Conservation (phyloP, 2,113 vertebrate genomes). For the Psephotus haematonotus region DNA sequence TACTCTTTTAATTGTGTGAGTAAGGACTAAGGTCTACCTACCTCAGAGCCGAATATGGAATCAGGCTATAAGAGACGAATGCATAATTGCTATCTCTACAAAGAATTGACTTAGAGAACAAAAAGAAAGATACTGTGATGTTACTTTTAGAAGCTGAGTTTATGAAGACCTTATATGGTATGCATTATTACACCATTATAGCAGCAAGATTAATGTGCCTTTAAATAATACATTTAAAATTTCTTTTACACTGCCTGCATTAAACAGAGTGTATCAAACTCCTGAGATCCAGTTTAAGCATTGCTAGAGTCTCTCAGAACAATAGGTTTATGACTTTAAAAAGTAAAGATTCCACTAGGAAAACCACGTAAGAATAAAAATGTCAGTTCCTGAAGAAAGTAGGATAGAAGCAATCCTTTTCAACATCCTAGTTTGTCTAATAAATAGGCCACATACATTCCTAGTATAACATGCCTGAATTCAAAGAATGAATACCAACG, state of each 20-base stretch:
- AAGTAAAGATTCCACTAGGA: constrained; percentile 63
- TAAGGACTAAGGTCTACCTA: neutral
- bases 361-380: constrained; percentile 31
- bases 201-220: constrained; percentile 45
- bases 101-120: constrained; percentile 55
- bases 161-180: constrained; percentile 49
- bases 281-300: constrained; percentile 50
- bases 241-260: constrained; percentile 56
- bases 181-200: constrained; percentile 58
- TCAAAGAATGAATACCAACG: constrained; percentile 10
- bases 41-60: constrained; percentile 24
- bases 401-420: constrained; percentile 43
- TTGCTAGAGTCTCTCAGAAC: constrained; percentile 11
- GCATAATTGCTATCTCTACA: constrained; percentile 34
- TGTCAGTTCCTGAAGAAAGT: constrained; percentile 24
- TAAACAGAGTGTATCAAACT: constrained; percentile 60
- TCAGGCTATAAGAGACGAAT: constrained; percentile 18
- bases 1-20: neutral
- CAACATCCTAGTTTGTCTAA: constrained; percentile 33
- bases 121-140: constrained; percentile 58
- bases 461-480: neutral
- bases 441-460: constrained; percentile 49
- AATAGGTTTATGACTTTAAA: constrained; percentile 56
- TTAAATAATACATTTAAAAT: constrained; percentile 72
- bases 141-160: constrained; percentile 61